A percentile compares a stretch with the other conserved stretches of the same genome.
Conservation (phyloP, 2,797 vertebrate species). For the Sebastes ruberrimus region DNA sequence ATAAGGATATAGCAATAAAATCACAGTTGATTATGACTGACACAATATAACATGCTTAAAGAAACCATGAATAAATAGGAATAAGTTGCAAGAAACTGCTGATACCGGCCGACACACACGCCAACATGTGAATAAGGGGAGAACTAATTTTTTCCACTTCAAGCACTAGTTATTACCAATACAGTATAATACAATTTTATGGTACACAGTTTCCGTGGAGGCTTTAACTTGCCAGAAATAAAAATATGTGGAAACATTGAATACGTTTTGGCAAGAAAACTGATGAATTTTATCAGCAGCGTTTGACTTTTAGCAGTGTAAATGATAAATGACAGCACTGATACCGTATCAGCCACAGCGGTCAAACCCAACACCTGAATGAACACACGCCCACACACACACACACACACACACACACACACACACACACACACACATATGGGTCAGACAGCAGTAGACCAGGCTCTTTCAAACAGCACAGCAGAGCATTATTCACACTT, state of each 20-base stretch:
- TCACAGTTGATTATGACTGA: too few species aligned
- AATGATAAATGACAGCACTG: background rate
- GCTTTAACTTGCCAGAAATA: background rate
- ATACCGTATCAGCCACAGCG: background rate
- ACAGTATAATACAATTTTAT: background rate
- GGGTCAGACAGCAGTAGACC: conserved; percentile 39
- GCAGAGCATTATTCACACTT: conserved; percentile 49
- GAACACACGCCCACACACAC: background rate
- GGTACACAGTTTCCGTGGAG: background rate
- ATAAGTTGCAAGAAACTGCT: too few species aligned
- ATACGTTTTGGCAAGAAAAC: background rate
- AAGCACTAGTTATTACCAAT: background rate
- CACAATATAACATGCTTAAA: too few species aligned
- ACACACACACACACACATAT: background rate
- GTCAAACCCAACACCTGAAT: background rate
- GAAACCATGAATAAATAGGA: too few species aligned
- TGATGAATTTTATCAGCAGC: background rate
- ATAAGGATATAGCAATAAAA: too few species aligned
- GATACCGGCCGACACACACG: too few species aligned
- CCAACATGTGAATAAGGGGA: too few species aligned
- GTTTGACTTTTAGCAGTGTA: background rate
- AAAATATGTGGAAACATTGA: background rate
- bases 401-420: background rate
- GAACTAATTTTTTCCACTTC: too few species aligned
- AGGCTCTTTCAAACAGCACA: conserved; percentile 12